These are phyloP conservation scores for Bucorvus abyssinicus DNA, from an alignment of 2,797 vertebrate species.

Conservation along the genomic window DNA sequence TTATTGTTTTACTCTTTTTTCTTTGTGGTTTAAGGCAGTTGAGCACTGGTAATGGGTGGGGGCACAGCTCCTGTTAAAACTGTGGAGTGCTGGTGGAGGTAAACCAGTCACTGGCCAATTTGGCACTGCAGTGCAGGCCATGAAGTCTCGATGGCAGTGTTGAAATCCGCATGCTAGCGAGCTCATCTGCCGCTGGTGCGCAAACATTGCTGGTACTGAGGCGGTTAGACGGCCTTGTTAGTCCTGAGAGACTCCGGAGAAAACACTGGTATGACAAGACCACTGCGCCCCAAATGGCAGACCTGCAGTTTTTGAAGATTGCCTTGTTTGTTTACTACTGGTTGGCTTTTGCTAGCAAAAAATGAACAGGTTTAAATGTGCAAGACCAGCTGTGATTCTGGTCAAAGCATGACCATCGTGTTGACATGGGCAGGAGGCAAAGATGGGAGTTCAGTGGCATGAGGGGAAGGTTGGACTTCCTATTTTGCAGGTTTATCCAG, in stretches of 20 bases:
- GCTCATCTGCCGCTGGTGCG: not conserved
- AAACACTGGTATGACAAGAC: not conserved
- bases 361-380: not conserved
- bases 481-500: not conserved
- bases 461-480: not conserved
- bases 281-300: not conserved
- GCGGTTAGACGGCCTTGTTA: not conserved
- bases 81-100: not conserved
- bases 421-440: not conserved
- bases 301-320: not conserved
- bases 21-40: not conserved
- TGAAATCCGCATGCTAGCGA: not conserved
- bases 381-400: not conserved
- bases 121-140: not conserved
- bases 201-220: not conserved
- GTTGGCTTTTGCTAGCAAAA: not conserved
- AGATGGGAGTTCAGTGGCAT: rapidly evolving
- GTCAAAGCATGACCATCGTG: not conserved
- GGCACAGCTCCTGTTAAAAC: not conserved
- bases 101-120: not conserved
- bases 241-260: not conserved
- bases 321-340: not conserved
- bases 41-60: not conserved
- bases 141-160: not conserved
- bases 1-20: not conserved